Evolutionary conservation across 2,888 invertebrate genomes (phyloP), one percentile per base, ranked within the genome.

Genomic region (Chloroclystis v-ata): DNA sequence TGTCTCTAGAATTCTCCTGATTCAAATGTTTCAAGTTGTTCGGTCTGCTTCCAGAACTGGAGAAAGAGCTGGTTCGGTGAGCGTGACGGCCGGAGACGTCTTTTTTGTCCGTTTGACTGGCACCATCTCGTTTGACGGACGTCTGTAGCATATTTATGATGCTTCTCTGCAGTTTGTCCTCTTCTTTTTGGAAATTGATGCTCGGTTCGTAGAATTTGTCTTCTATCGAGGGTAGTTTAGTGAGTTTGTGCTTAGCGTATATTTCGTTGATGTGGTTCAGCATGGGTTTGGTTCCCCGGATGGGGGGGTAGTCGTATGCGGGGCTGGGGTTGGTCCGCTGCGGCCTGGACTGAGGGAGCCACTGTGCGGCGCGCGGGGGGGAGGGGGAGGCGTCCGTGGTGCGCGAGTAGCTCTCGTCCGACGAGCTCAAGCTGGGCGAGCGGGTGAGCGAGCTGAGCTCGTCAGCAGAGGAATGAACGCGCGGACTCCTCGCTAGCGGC

Each of bases 341-440:
- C 5, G 70, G 71, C 13, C 76, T 60, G 3, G 83, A 71, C 1
- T 89, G 86, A 11, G 90, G 90, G 2, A 90, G 81, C 79, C 81
- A 80, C 26, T 82, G 86, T 12, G 89, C 82, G 16, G 89, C 89
- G 13, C 91, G 82, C 0, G 91, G 90, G 4, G 90, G 90, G 0
- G 91, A 91, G 4, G 91, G 90, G 0, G 87, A 88, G 1, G 86
- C 94, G 66, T 94, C 93, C 0, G 94, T 94, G 3, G 94, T 94
- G 59, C 94, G 90, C 30, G 94, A 94, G 69, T 94, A 95, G 75
- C 94, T 94, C 77, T 95, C 95, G 68, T 95, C 95, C 0, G 95
- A 95, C 43, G 95, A 95, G 73, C 94, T 94, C 54, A 95, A 92
- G 68, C 94, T 94, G 0, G 95, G 94, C 5, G 94, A 94, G 61